Conservation (phyloP, 2,888 invertebrate genomes). For the Dasypogon diadema region DNA sequence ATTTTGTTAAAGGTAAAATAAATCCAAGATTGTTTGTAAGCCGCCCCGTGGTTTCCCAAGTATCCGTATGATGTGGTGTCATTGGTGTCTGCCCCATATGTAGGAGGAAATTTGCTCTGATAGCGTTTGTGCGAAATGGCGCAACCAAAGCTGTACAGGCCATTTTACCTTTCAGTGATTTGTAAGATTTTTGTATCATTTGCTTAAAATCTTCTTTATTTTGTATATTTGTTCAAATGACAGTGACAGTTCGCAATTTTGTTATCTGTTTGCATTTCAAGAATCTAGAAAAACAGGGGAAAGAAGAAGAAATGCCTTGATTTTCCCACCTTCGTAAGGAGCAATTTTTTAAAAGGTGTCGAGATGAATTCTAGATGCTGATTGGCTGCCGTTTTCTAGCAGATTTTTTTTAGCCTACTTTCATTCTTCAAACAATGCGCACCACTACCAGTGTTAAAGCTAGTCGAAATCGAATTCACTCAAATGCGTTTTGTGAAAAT, state of each 20-base stretch:
- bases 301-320: conserved; percentile 5
- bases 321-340: conserved; percentile 2
- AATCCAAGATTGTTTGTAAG: conserved; percentile 6
- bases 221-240: no score
- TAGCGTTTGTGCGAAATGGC: conserved; percentile 52
- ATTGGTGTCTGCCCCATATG: neutral
- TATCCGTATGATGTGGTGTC: neutral
- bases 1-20: conserved; percentile 52
- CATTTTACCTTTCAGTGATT: neutral
- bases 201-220: no score
- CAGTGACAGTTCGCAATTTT: no score
- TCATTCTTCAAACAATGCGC: conserved; percentile 51
- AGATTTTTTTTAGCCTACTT: conserved; percentile 55
- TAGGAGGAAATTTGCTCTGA: neutral
- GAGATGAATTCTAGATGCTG: conserved; percentile 23
- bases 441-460: conserved; percentile 8
- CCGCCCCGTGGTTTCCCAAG: neutral
- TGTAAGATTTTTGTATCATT: neutral
- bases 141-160: conserved; percentile 51
- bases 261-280: no score
- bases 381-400: conserved; percentile 50
- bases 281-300: no score
- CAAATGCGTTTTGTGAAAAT: conserved; percentile 49
- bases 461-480: conserved; percentile 32
- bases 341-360: conserved; percentile 1